Evolutionary conservation across 2,888 invertebrate species (phyloP), one percentile per base, ranked within the genome.

Genomic region (Plebejus melissa): DNA sequence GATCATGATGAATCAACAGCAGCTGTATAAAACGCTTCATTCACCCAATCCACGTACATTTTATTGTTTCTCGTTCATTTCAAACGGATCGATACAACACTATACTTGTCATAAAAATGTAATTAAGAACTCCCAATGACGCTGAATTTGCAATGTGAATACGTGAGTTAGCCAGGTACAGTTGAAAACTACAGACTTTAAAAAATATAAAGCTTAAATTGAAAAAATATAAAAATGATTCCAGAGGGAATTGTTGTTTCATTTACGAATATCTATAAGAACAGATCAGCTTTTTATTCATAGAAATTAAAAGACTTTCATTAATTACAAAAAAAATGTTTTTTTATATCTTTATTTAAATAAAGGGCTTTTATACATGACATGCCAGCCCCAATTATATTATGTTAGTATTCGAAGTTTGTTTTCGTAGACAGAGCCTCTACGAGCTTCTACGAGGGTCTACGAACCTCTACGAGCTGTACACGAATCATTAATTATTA

Each of bases 221-320:
- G 58, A 58, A 4, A 58, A n/a, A 58, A 46, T 11, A 75, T 65
- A 57, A 75, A 76, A 75, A 76, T 71, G 76, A 76, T 76, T 69
- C 38, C 41, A 69, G 11, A 72, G 38, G 60, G 50, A 76, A 22
- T n/a, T 13, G 50, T 50, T 50, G 11, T 50, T 50, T 41, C 41
- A 2, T 41, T 41, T 41, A 41, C 41, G 9, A 9, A 9, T 41
- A 41, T 41, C 41, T 22, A 22, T 22, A 22, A 41, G 9, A 9
- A 41, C 2, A 9, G 7, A 9, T 41, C 2, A 41, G 41, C 9
- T 41, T 41, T 41, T 41, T 41, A 41, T 9, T 9, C 41, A 41
- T 41, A 41, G 7, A 41, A 41, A 41, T 41, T 41, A 41, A 9
- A 41, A 41, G 7, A 9, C 41, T 41, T 41, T 41, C 7, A 41